A percentile compares a stretch with the other conserved stretches of the same genome.
Conservation (phyloP, 2,888 invertebrate genomes). For the Geophilus truncorum region DNA sequence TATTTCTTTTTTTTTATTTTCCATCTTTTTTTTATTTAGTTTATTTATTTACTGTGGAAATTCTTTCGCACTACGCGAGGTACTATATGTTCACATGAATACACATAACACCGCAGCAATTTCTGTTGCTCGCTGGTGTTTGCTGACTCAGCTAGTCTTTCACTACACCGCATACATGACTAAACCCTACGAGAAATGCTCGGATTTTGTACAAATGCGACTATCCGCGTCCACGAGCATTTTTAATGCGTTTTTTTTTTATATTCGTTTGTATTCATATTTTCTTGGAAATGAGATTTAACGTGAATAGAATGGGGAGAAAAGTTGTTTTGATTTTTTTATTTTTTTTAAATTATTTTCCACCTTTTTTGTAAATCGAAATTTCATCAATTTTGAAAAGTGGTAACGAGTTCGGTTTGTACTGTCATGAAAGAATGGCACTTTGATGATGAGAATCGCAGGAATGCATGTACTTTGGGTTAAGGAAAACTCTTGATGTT, state of each 20-base stretch:
- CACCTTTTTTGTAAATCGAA: not conserved
- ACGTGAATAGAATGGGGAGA: not conserved
- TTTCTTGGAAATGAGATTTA: not conserved
- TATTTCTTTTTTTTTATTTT: not conserved
- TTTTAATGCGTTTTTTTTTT: not conserved
- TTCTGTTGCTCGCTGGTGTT: not conserved
- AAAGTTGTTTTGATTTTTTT: not conserved
- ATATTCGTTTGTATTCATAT: no score
- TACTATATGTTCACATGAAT: not conserved
- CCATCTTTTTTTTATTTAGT: not conserved
- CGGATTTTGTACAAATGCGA: not conserved
- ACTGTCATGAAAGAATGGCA: not conserved
- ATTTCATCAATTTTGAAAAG: not conserved
- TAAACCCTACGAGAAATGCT: not conserved
- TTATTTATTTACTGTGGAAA: not conserved
- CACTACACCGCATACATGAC: constrained; percentile 1
- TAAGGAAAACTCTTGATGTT: no score
- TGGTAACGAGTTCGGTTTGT: not conserved
- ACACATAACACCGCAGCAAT: constrained; percentile 14
- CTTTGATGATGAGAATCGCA: not conserved
- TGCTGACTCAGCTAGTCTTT: not conserved
- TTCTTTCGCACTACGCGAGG: not conserved
- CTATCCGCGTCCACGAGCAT: not conserved
- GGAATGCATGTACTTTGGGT: not conserved
- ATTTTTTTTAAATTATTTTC: not conserved